Evolutionary conservation across 53 echinoderm and acorn worm genomes (phyloP).

Genomic region (Echinarachnius parma): DNA sequence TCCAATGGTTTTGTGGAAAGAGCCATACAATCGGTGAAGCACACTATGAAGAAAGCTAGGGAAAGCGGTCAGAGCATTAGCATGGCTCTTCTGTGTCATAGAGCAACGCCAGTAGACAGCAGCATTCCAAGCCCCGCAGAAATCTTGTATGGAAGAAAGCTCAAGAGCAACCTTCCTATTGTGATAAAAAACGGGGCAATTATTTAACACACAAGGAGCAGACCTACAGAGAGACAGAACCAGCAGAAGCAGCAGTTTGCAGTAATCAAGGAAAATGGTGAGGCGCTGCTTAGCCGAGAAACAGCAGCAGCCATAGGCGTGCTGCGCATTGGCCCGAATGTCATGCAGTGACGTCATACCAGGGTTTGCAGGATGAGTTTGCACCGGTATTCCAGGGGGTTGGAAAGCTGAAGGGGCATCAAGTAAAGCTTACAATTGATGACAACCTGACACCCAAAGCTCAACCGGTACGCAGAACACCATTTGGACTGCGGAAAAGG

Average conservation of each 20-base stretch:
- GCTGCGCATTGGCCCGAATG: background rate
- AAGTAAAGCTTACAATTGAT: slow-evolving; percentile 6
- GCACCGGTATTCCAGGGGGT: slow-evolving; percentile 16
- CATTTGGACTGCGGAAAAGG: slow-evolving; percentile 16
- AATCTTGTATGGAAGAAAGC: no score
- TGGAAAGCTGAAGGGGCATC: slow-evolving; percentile 18
- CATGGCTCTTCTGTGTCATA: no score
- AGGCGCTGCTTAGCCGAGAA: slow-evolving; percentile 2
- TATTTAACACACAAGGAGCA: no score
- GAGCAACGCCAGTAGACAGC: no score
- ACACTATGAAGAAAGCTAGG: no score
- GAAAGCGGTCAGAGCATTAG: no score
- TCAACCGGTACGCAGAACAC: slow-evolving; percentile 21
- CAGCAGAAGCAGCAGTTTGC: slow-evolving; percentile 20
- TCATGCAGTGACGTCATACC: slow-evolving; percentile 11
- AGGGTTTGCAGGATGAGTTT: slow-evolving; percentile 16
- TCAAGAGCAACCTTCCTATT: no score
- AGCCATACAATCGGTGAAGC: no score
- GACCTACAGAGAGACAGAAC: no score
- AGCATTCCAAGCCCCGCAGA: no score
- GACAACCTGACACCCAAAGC: background rate
- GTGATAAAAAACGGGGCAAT: no score
- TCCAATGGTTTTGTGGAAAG: no score
- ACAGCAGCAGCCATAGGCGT: background rate
- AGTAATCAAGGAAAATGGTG: slow-evolving; percentile 8